Evolutionary conservation across 1,140 invertebrate species (phyloP).

Genomic region (Drosophila suzukii): DNA sequence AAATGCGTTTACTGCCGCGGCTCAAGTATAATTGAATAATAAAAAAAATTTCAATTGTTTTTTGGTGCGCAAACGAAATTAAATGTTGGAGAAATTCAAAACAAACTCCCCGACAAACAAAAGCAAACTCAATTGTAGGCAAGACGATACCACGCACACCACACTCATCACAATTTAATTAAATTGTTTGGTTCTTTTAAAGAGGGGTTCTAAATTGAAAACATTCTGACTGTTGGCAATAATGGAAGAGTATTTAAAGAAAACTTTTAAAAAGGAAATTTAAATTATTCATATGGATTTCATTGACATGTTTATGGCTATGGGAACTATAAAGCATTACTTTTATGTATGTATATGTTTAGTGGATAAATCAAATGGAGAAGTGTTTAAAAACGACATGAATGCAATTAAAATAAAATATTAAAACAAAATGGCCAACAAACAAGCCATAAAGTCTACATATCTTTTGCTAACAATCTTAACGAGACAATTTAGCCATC

Average conservation of each 20-base stretch:
- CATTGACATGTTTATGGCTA: constrained; percentile 28
- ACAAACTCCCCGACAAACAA: constrained; percentile 46
- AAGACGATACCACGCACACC: constrained; percentile 27
- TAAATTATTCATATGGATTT: constrained; percentile 26
- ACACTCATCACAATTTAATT: constrained; percentile 64
- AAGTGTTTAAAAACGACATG: neutral
- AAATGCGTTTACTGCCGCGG: constrained; percentile 19
- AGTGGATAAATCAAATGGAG: neutral
- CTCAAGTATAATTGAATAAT: constrained; percentile 73
- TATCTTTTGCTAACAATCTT: constrained; percentile 6
- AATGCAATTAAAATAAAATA: neutral
- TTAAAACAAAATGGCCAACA: neutral
- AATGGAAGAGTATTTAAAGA: constrained; percentile 17
- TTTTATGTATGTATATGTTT: constrained; percentile 5
- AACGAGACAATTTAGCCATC: constrained; percentile 18
- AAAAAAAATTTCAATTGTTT: constrained; percentile 72
- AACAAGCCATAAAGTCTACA: neutral
- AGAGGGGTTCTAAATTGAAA: constrained; percentile 33
- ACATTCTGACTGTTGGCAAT: neutral
- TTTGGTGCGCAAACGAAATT: constrained; percentile 32
- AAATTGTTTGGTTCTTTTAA: constrained; percentile 41
- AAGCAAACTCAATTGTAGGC: constrained; percentile 28
- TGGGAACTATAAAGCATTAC: constrained; percentile 13
- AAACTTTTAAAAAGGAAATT: constrained; percentile 27
- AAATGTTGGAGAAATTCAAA: constrained; percentile 54